Base-by-base conservation (phyloP, 2,113 vertebrate species). In the Gnathochromis pfefferi region DNA sequence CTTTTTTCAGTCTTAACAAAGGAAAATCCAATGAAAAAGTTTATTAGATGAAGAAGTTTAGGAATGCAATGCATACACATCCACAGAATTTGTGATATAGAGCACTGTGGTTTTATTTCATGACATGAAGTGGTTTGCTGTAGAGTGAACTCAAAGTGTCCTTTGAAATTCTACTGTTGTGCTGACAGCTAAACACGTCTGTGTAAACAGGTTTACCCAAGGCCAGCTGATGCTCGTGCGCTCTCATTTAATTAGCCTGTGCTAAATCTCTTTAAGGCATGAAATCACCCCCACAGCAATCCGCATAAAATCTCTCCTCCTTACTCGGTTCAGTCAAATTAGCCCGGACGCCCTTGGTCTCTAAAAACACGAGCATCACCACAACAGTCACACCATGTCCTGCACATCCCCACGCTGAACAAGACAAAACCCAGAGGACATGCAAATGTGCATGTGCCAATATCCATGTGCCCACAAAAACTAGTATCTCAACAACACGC, bases 251-350 rank as follows among this genome's bases (percentile, higher is more conserved):
- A 96, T 96, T 93, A 96, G 90, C 70, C 80, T 49, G 57, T 31
- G 57, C 81, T 95, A 96, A 96, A 94, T 93, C 96, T 94, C 92
- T 95, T 92, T 87, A 85, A 92, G 89, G 51, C 65, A 65, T 84
- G 73, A 91, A 93, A 92, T 93, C 92, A 83, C 49, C 85, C 89
- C 80, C 68, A 88, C 84, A 85, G 90, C 88, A 91, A 94, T 92
- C 92, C 87, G 80, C 75, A 85, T 85, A 95, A 95, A 65, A 96
- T 94, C 94, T 90, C 91, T 78, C 60, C 60, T 38, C 28, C 17
- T 38, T 79, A 19, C 68, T 84, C 10, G 5, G 23, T 73, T 19
- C 13, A 26, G 83, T 68, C 92, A 54, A 83, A 84, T 87, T 84
- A 94, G 92, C 23, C 60, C 79, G 19, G 84, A 85, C 82, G 89